phyloP scores from a whole-genome alignment of 2,113 vertebrate genomes.

The Callopanchax toddi region DNA sequence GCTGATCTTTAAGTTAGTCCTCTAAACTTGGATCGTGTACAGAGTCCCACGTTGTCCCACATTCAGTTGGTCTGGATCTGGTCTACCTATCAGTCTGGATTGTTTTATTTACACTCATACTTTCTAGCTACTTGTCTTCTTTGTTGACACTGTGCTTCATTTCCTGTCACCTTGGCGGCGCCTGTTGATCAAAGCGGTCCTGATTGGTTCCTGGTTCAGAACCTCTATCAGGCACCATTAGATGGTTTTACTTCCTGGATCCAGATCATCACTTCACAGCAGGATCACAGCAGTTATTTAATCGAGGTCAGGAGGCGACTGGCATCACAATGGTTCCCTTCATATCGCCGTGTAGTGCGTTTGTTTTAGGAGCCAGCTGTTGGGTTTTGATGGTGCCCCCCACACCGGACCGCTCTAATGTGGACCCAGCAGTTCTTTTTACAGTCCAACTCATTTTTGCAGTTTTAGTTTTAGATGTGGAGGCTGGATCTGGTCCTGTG shows the following conservation, averaged over 20 bases:
- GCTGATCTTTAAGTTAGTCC: no score
- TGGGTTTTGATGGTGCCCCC: background rate
- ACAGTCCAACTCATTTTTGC: background rate
- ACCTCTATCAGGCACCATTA: background rate
- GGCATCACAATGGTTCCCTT: slow-evolving; percentile 17
- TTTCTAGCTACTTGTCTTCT: background rate
- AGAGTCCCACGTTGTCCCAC: no score
- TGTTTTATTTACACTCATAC: background rate
- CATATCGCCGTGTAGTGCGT: slow-evolving; percentile 5
- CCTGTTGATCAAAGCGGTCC: slow-evolving; percentile 17
- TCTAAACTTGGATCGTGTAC: no score
- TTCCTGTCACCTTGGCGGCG: slow-evolving; percentile 4
- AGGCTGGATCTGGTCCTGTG: background rate
- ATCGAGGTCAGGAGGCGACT: slow-evolving; percentile 5
- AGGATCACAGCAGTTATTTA: slow-evolving; percentile 11
- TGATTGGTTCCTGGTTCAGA: background rate
- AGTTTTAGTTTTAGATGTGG: slow-evolving; percentile 39
- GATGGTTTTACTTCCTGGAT: slow-evolving; percentile 7
- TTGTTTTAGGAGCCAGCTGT: background rate
- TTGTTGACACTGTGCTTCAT: background rate
- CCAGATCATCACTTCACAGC: slow-evolving; percentile 4
- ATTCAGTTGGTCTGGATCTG: no score
- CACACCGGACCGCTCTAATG: no score
- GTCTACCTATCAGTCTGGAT: no score
- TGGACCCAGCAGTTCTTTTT: slow-evolving; percentile 1